Evolutionary conservation across 2,797 vertebrate species (phyloP).

Genomic region (Parotocinclus haroldoi): DNA sequence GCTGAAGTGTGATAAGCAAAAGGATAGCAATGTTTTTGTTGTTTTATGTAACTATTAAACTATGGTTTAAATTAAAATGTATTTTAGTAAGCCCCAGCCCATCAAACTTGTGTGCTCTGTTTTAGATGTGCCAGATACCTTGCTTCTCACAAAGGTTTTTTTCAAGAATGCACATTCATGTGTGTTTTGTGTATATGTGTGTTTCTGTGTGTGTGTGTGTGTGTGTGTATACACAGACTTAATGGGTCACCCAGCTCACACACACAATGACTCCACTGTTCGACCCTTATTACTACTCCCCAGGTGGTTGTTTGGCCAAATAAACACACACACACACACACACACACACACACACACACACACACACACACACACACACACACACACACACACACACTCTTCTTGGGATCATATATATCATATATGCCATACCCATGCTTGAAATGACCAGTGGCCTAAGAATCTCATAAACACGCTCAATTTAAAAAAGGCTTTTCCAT

Average conservation of each 20-base stretch:
- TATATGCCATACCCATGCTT: neutral
- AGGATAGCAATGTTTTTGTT: no score
- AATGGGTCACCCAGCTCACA: conserved; percentile 69
- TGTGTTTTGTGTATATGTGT: conserved; percentile 29
- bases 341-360: conserved; percentile 40
- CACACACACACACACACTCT: conserved; percentile 9
- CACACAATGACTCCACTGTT: conserved; percentile 75
- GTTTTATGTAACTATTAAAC: no score
- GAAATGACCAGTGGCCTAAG: conserved; percentile 6
- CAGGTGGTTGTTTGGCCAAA: conserved; percentile 67
- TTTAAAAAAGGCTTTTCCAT: conserved; percentile 12
- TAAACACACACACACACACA: conserved; percentile 49
- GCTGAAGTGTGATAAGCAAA: no score
- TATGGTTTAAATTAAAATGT: no score
- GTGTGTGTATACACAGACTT: conserved; percentile 39
- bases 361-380: conserved; percentile 38
- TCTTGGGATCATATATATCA: no score
- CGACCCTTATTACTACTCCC: conserved; percentile 68
- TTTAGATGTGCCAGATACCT: neutral
- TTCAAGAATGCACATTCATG: no score
- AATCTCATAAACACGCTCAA: neutral
- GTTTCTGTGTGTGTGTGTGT: conserved; percentile 14
- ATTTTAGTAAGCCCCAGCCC: no score
- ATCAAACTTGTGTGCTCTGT: neutral
- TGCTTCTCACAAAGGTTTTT: neutral